Base-by-base conservation (phyloP, 1,140 invertebrate genomes). In the Zaprionus taronus region DNA sequence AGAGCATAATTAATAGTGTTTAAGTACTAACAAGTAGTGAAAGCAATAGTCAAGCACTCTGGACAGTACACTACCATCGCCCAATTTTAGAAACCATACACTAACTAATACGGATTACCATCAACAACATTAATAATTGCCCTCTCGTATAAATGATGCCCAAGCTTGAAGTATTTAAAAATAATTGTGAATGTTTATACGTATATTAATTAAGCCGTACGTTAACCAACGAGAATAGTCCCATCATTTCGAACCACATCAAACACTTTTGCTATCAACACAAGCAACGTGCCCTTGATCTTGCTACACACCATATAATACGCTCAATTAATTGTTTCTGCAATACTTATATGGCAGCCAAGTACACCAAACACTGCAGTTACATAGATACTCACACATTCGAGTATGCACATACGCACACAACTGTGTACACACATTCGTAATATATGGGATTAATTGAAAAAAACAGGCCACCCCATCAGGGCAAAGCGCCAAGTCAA, bases 401-500 rank as follows among this genome's bases (percentile, higher is more conserved):
- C 44, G 31, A 57, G 51, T 60, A 22, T 53, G 38, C 53, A 34
- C 38, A 31, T 55, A 26, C 7, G 31, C 61, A 34, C 31, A 31
- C 47, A 56, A 64, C 5, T 70, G 66, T 78, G 75, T 65, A 67
- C 64, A 47, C 64, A 34, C 57, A 89, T 76, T 47, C 41, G 68
- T 65, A 79, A 53, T 83, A 77, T 84, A 73, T 77, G 24, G 77
- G 78, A 90, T 81, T 84, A 89, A 89, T 87, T 87, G 83, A 84
- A 83, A 71, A 41, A 72, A 81, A 81, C 69, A 67, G 49, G 41
- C 63, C 62, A 63, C 67, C 38, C 38, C 72, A 36, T 12, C 47
- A 51, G 44, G 56, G 74, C 75, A 80, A 34, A 22, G 38, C 65
- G 64, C 61, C 74, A 81, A 69, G 83, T 57, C 85, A 73, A 83